A percentile compares a stretch with the other conserved stretches of the same genome.
Evolutionary conservation across 2,888 invertebrate species (phyloP).

Genomic region (Celastrina argiolus): DNA sequence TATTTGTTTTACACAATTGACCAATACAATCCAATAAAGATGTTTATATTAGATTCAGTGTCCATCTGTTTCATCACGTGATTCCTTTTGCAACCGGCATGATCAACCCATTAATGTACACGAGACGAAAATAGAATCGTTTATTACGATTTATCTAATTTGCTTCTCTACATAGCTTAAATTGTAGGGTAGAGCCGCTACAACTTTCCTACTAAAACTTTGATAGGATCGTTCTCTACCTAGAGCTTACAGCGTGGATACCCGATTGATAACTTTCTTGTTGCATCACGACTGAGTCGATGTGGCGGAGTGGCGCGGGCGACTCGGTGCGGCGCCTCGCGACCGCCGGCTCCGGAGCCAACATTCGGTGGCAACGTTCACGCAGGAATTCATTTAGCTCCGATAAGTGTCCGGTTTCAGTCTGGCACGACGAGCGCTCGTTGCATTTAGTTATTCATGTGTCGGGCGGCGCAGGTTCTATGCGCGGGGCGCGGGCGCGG

Average conservation of each 20-base stretch:
- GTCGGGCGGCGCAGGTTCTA: conserved; percentile 68
- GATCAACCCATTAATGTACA: conserved; percentile 5
- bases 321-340: conserved; percentile 37
- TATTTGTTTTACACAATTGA: no score
- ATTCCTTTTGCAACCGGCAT: background rate
- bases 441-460: conserved; percentile 65
- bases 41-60: background rate
- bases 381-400: conserved; percentile 68
- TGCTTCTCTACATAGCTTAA: background rate
- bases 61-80: background rate
- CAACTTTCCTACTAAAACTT: no score
- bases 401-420: conserved; percentile 75
- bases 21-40: background rate
- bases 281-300: conserved; percentile 51
- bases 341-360: conserved; percentile 37
- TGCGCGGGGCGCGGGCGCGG: conserved; percentile 50
- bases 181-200: no score
- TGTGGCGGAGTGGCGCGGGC: conserved; percentile 26
- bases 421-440: conserved; percentile 68
- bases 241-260: background rate
- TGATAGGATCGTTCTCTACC: background rate
- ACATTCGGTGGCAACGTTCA: conserved; percentile 66
- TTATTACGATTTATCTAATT: conserved; percentile 4
- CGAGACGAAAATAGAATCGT: background rate
- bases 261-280: conserved; percentile 50